phyloP scores from a whole-genome alignment of 1,140 invertebrate genomes.

The Polypedilum pembai region DNA sequence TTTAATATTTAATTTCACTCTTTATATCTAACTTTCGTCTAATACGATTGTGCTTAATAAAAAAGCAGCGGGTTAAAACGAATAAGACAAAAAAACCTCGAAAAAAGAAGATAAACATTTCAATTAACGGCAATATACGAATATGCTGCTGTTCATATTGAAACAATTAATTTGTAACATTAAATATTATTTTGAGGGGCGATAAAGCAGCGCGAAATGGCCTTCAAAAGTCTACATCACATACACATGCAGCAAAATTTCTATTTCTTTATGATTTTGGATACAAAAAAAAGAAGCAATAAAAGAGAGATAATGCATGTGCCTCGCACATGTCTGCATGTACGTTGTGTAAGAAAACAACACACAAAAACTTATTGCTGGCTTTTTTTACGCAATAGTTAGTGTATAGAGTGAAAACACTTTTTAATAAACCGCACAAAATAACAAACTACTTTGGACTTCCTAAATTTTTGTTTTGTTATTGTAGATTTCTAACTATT shows the following conservation, averaged over 20 bases:
- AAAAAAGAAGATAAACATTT: not conserved
- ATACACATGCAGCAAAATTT: not conserved
- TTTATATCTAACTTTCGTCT: no score
- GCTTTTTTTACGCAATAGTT: not conserved
- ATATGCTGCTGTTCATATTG: conserved; percentile 11
- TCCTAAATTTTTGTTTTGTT: not conserved
- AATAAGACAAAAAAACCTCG: not conserved
- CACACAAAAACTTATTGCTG: conserved; percentile 12
- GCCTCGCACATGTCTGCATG: conserved; percentile 28
- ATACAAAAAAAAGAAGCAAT: not conserved
- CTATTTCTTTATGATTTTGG: not conserved
- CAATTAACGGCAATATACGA: not conserved
- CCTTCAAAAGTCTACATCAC: conserved; percentile 1
- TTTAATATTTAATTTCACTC: not conserved
- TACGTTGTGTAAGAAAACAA: conserved; percentile 22
- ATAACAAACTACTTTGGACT: not conserved
- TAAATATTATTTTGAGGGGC: not conserved
- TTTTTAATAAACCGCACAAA: not conserved
- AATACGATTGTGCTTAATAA: not conserved
- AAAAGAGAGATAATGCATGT: conserved; percentile 7
- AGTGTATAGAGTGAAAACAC: not conserved
- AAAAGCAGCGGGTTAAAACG: not conserved
- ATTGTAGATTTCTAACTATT: not conserved
- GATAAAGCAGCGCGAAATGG: not conserved
- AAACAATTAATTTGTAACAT: conserved; percentile 10